Percentiles rank a stretch among this genome's conserved stretches.
Evolutionary conservation across 2,797 vertebrate genomes (phyloP).

Genomic region (Leucoraja ocellata): DNA sequence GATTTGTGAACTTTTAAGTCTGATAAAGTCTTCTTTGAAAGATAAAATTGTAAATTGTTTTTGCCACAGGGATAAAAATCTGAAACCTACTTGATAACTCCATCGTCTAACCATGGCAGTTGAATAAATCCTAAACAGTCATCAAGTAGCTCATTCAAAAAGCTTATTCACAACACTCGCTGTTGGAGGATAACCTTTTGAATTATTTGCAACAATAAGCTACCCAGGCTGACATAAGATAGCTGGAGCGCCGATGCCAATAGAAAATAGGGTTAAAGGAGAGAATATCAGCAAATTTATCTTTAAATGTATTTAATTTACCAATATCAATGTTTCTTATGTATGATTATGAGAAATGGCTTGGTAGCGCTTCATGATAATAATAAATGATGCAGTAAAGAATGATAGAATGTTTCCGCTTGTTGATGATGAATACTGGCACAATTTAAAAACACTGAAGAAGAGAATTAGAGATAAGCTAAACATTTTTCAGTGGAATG

Average conservation of each 20-base stretch:
- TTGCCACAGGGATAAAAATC: background rate
- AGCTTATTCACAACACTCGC: background rate
- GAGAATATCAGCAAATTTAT: background rate
- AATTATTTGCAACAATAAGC: background rate
- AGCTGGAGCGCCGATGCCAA: background rate
- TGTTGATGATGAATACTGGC: background rate
- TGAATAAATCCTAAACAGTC: background rate
- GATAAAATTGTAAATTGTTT: background rate
- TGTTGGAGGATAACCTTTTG: background rate
- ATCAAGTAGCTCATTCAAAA: background rate
- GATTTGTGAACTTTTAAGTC: background rate
- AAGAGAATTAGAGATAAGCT: background rate
- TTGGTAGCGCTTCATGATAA: background rate
- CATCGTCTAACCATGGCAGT: background rate
- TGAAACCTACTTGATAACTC: background rate
- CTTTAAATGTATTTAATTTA: background rate
- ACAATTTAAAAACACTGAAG: background rate
- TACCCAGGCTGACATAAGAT: background rate
- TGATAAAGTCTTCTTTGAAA: background rate
- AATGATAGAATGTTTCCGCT: background rate
- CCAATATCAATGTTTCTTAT: background rate
- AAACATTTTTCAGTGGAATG: background rate
- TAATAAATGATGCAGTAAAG: background rate
- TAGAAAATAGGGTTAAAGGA: background rate
- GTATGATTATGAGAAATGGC: background rate